These are phyloP conservation scores for Helleia helle DNA, from an alignment of 2,888 invertebrate genomes.

Conservation along the genomic window DNA sequence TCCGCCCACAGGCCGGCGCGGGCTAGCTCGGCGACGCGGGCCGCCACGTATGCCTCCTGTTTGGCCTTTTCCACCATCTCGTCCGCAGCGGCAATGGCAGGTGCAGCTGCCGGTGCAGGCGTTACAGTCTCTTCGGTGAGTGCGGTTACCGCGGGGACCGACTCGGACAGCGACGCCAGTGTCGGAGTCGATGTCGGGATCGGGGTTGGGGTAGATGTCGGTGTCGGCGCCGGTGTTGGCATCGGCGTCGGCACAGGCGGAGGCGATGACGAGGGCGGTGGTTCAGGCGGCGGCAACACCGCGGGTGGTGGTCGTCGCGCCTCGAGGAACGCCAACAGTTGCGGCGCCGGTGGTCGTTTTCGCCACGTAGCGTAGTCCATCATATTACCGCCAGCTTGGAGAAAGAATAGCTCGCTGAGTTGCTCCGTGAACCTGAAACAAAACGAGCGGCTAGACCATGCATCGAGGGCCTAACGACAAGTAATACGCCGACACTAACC, in stretches of 20 bases:
- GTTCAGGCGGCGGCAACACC: constrained; percentile 75
- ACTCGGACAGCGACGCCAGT: too few relatives aligned
- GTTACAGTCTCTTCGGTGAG: too few relatives aligned
- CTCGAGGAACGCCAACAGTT: constrained; percentile 83
- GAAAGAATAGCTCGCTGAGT: constrained; percentile 88
- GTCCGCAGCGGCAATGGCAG: constrained; percentile 56
- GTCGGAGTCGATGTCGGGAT: too few relatives aligned
- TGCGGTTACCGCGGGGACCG: constrained; percentile 57
- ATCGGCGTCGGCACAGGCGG: constrained; percentile 23
- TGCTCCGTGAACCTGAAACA: constrained; percentile 79
- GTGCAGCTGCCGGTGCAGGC: too few relatives aligned
- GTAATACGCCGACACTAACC: background rate
- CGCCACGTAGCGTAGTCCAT: constrained; percentile 91
- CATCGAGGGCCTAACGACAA: constrained; percentile 14
- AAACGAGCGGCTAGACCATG: constrained; percentile 19
- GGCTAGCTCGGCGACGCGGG: constrained; percentile 91
- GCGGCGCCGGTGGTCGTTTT: constrained; percentile 83
- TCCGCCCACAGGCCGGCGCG: constrained; percentile 97
- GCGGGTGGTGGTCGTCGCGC: constrained; percentile 77
- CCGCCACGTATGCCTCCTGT: constrained; percentile 94
- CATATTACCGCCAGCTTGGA: constrained; percentile 90
- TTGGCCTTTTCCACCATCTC: constrained; percentile 59
- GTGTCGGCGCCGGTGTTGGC: constrained; percentile 58
- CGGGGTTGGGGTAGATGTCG: constrained; percentile 79
- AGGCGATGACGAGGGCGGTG: constrained; percentile 64